Percentiles rank a stretch among this genome's conserved stretches.
These are phyloP conservation scores for Tamandua tetradactyla DNA, from an alignment of 2,797 vertebrate genomes.

Conservation along the genomic window DNA sequence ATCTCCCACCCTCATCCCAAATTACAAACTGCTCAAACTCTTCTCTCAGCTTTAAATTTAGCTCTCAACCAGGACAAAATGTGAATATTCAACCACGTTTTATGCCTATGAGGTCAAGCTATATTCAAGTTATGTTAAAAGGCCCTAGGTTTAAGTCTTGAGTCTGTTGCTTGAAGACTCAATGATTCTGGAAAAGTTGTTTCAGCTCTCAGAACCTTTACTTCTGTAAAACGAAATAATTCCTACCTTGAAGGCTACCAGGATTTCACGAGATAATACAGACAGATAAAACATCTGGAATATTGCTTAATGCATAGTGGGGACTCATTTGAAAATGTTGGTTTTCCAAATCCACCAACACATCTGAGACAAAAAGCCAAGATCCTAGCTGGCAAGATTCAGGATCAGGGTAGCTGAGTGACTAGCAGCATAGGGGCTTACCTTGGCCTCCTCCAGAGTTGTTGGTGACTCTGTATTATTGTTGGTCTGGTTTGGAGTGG, in stretches of 20 bases:
- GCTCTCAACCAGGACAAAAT: slow-evolving; percentile 7
- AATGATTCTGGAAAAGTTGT: neutral
- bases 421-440: slow-evolving; percentile 32
- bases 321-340: slow-evolving; percentile 32
- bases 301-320: neutral
- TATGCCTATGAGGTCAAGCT: neutral
- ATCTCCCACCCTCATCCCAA: neutral
- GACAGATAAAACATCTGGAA: neutral
- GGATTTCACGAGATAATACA: neutral
- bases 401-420: neutral
- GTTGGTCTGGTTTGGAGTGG: slow-evolving; percentile 34
- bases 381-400: neutral
- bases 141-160: neutral
- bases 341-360: slow-evolving; percentile 38
- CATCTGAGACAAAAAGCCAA: neutral
- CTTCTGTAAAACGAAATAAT: neutral
- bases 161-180: neutral
- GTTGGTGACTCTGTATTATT: slow-evolving; percentile 38
- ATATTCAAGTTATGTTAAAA: neutral
- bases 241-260: slow-evolving; percentile 14
- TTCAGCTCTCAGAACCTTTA: neutral
- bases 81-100: neutral
- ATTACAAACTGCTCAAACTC: neutral
- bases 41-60: neutral
- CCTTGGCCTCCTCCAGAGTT: slow-evolving; percentile 61